Evolutionary conservation across 2,113 vertebrate species (phyloP).

Genomic region (Vulpes vulpes): DNA sequence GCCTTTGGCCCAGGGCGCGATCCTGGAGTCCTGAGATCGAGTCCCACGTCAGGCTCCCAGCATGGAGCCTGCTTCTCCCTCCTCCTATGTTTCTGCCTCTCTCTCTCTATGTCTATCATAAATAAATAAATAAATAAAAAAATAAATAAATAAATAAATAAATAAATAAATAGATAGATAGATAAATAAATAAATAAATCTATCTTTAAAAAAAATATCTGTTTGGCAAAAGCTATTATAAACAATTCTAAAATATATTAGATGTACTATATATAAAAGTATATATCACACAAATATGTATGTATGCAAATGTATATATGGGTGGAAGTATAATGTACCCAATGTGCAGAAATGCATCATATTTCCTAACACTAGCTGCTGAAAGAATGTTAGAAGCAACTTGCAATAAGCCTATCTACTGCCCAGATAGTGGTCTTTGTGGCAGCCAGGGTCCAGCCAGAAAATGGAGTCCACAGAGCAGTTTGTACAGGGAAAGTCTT

Average conservation of each 20-base stretch:
- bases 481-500: background rate
- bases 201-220: background rate
- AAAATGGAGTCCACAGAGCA: background rate
- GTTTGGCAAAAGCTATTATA: background rate
- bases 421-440: background rate
- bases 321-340: background rate
- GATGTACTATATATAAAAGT: background rate
- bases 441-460: background rate
- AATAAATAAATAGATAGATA: too few relatives aligned
- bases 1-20: too few relatives aligned
- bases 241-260: background rate
- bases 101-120: too few relatives aligned
- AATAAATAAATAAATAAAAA: too few relatives aligned
- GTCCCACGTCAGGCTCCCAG: too few relatives aligned
- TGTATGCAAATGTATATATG: background rate
- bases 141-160: too few relatives aligned
- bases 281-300: background rate
- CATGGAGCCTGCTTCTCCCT: too few relatives aligned
- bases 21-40: too few relatives aligned
- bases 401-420: background rate
- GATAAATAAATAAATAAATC: too few relatives aligned
- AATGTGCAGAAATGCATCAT: background rate
- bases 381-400: background rate
- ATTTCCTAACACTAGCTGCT: background rate
- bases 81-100: too few relatives aligned